These are phyloP conservation scores for Delphinapterus leucas DNA, from an alignment of 2,113 vertebrate species.

Conservation along the genomic window DNA sequence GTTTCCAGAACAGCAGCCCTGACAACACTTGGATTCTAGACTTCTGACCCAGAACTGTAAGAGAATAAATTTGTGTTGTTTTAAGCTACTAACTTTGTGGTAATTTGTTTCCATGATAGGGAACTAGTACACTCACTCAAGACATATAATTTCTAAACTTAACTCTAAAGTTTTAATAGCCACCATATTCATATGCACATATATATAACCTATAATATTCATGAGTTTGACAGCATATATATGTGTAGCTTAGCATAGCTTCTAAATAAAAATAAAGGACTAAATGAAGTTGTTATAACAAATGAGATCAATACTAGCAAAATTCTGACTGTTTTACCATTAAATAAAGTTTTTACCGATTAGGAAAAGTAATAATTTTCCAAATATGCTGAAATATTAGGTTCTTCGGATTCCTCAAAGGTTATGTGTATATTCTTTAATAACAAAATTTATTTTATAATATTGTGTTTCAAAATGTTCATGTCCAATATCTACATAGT, in stretches of 20 bases:
- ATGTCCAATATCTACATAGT: background rate
- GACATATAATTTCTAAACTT: background rate
- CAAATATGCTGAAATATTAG: background rate
- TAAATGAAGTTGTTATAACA: background rate
- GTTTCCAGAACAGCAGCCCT: background rate
- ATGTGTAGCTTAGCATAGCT: background rate
- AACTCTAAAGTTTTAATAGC: background rate
- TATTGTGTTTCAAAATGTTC: background rate
- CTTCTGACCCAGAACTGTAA: background rate
- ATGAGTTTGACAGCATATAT: background rate
- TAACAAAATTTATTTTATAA: background rate
- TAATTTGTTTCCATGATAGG: background rate
- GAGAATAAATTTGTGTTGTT: background rate
- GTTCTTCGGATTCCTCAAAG: background rate
- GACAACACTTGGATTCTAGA: background rate
- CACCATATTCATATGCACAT: background rate
- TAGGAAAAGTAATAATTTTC: background rate
- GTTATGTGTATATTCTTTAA: background rate
- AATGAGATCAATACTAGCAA: background rate
- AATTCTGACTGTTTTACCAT: background rate
- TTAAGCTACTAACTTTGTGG: background rate
- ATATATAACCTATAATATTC: background rate
- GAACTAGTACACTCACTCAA: background rate
- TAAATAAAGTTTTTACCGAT: slow-evolving; percentile 11
- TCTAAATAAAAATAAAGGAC: background rate